Base-by-base conservation (phyloP, 2,113 vertebrate genomes). In the Mormyrus iriodes region DNA sequence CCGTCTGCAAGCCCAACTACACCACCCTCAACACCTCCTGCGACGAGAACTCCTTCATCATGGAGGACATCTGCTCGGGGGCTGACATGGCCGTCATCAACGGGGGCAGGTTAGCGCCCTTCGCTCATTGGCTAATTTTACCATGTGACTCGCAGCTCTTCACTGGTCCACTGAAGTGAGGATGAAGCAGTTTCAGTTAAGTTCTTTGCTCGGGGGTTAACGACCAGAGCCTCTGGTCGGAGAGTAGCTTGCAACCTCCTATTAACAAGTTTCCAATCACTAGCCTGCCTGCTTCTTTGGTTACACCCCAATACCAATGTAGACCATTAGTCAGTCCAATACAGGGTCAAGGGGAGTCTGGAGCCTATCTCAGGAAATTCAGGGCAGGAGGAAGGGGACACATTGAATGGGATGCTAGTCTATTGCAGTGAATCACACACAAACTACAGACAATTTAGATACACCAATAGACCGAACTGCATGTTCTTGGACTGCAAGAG, bases 41-140 rank as follows among this genome's bases (percentile, higher is more conserved):
- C 91, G 97, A 98, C 90, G 97, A 97, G 93, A 97, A 97, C 91
- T 95, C 98, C 12, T 99, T 98, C 85, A 97, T 99, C 90, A 95
- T 98, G 91, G 98, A 99, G 91, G 98, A 99, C 88, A 98, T 99
- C 94, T 99, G 98, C 93, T 98, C 98, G 39, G 98, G 98, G 93
- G 94, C 96, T 76, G 98, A 99, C 93, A 91, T 93, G 3, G 95
- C 93, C 19, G 93, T 98, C 93, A 99, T 99, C 95, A 97, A 96
- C 76, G 96, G 96, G 85, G 98, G 97, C 93, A 99, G 98, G 98
- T 99, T 92, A 94, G 94, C 88, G 73, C 89, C 58, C 76, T 8
- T 31, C 4, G 1, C 85, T n/a, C 58, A 48, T 19, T 27, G 21
- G 17, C 27, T 21, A 6, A 31, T 86, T 35, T 35, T 35, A 3